phyloP scores from a whole-genome alignment of 2,797 vertebrate genomes.

The Hydrocynus forskahlii region DNA sequence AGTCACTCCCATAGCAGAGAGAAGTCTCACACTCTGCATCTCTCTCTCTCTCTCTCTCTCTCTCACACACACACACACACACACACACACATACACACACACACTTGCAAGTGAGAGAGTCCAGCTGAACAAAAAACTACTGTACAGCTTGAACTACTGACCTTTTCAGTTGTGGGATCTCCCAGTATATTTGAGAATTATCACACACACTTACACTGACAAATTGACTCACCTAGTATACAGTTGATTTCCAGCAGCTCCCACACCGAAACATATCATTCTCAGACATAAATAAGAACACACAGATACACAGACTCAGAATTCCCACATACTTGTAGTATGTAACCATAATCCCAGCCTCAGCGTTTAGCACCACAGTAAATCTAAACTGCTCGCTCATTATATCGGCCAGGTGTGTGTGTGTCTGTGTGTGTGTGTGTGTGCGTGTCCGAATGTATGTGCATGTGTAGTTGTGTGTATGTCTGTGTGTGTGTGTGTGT shows the following conservation, averaged over 20 bases:
- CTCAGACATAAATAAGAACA: neutral
- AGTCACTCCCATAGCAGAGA: no score
- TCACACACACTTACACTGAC: conserved; percentile 36
- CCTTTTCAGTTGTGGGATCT: conserved; percentile 8
- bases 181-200: conserved; percentile 22
- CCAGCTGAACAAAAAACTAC: conserved; percentile 37
- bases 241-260: no score
- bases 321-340: neutral
- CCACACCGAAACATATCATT: no score
- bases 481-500: no score
- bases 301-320: conserved; percentile 33
- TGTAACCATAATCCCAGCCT: conserved; percentile 1
- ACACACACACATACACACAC: conserved; percentile 18
- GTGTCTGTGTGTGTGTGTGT: conserved; percentile 9
- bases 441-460: neutral
- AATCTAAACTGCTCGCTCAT: conserved; percentile 32
- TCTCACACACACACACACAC: conserved; percentile 21
- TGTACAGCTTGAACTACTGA: conserved; percentile 23
- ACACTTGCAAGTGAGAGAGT: conserved; percentile 14
- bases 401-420: conserved; percentile 36
- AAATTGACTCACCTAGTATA: conserved; percentile 18
- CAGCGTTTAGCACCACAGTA: conserved; percentile 40
- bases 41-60: no score
- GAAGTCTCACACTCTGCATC: no score
- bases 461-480: neutral